Percentiles rank a stretch among this genome's conserved stretches.
phyloP scores from a whole-genome alignment of 2,797 vertebrate genomes.

The Acanthis flammea region DNA sequence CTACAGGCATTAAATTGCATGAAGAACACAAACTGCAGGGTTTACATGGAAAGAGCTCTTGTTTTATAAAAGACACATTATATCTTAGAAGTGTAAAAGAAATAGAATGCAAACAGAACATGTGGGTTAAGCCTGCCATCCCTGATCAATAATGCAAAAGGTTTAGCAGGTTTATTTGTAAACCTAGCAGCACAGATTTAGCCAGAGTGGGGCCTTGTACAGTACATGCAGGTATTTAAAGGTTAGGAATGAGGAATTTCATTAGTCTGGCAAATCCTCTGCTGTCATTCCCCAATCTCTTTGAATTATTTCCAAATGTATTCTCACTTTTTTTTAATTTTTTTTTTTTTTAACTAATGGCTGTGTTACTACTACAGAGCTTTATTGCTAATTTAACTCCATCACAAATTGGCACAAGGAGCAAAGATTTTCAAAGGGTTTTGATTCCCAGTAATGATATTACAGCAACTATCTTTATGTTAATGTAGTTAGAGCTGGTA shows the following conservation, averaged over 20 bases:
- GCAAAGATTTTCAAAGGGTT: neutral
- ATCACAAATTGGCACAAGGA: neutral
- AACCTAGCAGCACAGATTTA: neutral
- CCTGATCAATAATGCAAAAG: constrained; percentile 58
- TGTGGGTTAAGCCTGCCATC: neutral
- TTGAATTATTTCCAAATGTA: constrained; percentile 13
- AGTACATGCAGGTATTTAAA: neutral
- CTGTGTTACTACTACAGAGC: neutral
- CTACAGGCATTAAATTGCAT: constrained; percentile 5
- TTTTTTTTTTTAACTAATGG: neutral
- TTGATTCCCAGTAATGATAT: neutral
- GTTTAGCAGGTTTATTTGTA: constrained; percentile 37
- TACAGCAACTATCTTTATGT: constrained; percentile 6
- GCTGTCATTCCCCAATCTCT: constrained; percentile 3
- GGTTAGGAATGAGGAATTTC: constrained; percentile 16
- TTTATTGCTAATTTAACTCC: constrained; percentile 13
- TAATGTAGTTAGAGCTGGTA: neutral
- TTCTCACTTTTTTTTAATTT: neutral
- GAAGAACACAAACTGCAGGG: neutral
- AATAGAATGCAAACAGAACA: neutral
- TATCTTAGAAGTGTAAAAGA: neutral
- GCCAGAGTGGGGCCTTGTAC: neutral
- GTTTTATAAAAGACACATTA: neutral
- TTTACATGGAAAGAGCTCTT: constrained; percentile 1
- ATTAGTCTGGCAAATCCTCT: constrained; percentile 24